Conservation (phyloP, 1,140 invertebrate genomes). For the Ceratitis capitata region DNA sequence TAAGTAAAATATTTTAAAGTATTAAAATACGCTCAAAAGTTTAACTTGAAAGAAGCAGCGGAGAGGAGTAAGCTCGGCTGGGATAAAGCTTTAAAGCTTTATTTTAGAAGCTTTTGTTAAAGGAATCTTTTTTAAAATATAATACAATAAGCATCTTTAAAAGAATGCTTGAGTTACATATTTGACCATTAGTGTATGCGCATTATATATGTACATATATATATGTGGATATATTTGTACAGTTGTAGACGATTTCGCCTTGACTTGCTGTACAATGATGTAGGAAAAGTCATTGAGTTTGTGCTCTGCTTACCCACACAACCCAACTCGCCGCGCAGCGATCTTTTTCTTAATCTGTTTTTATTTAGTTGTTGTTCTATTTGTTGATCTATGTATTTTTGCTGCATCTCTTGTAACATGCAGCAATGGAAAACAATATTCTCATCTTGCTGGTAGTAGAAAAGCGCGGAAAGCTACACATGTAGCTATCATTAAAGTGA, state of each 20-base stretch:
- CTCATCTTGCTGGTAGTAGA: not conserved
- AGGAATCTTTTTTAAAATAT: no score
- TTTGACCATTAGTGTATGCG: not conserved
- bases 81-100: no score
- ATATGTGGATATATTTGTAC: not conserved
- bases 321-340: not conserved
- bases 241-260: not conserved
- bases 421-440: not conserved
- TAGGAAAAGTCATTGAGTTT: conserved; percentile 37
- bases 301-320: conserved; percentile 22
- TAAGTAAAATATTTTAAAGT: no score
- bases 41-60: no score
- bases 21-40: no score
- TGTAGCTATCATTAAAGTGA: not conserved
- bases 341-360: conserved; percentile 22
- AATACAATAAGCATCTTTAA: no score
- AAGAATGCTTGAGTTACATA: no score
- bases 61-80: no score
- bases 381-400: no score
- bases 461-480: not conserved
- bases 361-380: not conserved
- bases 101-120: no score
- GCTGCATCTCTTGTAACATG: not conserved
- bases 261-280: conserved; percentile 23
- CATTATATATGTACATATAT: not conserved